Conservation (phyloP, 2,113 vertebrate species). For the Periophthalmus modestus region DNA sequence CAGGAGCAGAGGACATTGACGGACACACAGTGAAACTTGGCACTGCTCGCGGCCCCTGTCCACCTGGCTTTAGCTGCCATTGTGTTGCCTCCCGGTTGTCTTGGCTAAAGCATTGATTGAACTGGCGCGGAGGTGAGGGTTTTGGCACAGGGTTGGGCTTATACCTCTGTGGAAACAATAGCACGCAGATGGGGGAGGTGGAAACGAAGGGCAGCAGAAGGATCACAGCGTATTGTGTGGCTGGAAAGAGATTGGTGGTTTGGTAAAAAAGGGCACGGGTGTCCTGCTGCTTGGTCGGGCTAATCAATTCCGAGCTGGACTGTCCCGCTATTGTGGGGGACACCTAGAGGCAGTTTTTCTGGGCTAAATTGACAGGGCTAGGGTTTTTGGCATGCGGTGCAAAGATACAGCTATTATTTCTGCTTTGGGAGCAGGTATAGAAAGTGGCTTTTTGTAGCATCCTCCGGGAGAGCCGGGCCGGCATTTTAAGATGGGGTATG, state of each 20-base stretch:
- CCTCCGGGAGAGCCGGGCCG: conserved; percentile 28
- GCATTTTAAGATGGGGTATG: conserved; percentile 58
- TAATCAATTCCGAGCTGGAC: conserved; percentile 52
- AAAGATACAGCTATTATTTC: conserved; percentile 35
- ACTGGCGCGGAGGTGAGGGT: conserved; percentile 61
- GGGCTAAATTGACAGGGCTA: conserved; percentile 25
- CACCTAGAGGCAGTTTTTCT: conserved; percentile 36
- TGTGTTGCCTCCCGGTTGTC: conserved; percentile 46
- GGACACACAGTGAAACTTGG: conserved; percentile 54
- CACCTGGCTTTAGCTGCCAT: conserved; percentile 60
- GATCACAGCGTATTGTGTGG: conserved; percentile 53
- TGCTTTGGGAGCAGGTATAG: conserved; percentile 24
- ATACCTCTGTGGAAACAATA: conserved; percentile 64
- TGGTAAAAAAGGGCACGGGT: conserved; percentile 51
- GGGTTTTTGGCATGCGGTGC: conserved; percentile 31
- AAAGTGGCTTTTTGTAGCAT: conserved; percentile 60
- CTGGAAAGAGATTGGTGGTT: conserved; percentile 57
- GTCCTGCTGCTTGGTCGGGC: conserved; percentile 35
- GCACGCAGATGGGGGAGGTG: conserved; percentile 41
- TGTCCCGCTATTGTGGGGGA: conserved; percentile 43
- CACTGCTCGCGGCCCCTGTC: conserved; percentile 38
- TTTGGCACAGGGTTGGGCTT: conserved; percentile 56
- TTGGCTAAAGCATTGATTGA: conserved; percentile 60
- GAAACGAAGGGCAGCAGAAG: conserved; percentile 39
- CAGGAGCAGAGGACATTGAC: conserved; percentile 42